Base-by-base conservation (phyloP, 2,797 vertebrate genomes). In the Lophura swinhoii region DNA sequence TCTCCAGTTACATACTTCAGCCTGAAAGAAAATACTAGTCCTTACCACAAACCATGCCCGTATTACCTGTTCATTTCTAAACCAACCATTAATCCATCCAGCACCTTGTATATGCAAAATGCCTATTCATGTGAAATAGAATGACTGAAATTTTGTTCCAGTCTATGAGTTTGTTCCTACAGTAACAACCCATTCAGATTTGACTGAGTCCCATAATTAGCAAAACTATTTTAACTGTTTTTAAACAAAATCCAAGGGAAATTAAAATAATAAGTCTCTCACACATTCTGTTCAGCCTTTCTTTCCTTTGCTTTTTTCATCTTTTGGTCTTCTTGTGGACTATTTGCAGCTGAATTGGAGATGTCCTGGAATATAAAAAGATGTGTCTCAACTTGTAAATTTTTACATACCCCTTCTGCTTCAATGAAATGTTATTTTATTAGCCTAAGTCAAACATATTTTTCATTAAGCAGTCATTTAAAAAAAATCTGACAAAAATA, bases 251-350 rank as follows among this genome's bases (percentile, higher is more conserved):
- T 41, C 63, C 31, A 84, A 67, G 8, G 67, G 3, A 21, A 89
- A 74, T 26, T 28, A 82, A n/a, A 1, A 55, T 21, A 4, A 69
- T 48, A 63, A 56, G 6, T n/a, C 20, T 59, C 97, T 98, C 70
- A 98, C 98, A 7, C 10, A 63, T 92, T 93, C 66, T 87, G 73
- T 71, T 95, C 81, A 62, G 41, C 16, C 14, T 79, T 82, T 35
- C 56, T 71, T 73, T 72, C 31, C 60, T 91, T 89, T n/a, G 5
- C 14, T 58, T 46, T 33, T 41, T 69, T 60, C 10, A 24, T 16
- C 2, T 76, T 7, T 18, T 76, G 48, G 49, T 90, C 84, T 78
- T 92, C 75, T 39, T 66, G 75, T 20, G 74, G 33, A 89, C 48
- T 68, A 11, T 33, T 53, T 63, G 68, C 24, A 49, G 84, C 76